Conservation (phyloP, 2,797 vertebrate species). For the Podarcis lilfordi region DNA sequence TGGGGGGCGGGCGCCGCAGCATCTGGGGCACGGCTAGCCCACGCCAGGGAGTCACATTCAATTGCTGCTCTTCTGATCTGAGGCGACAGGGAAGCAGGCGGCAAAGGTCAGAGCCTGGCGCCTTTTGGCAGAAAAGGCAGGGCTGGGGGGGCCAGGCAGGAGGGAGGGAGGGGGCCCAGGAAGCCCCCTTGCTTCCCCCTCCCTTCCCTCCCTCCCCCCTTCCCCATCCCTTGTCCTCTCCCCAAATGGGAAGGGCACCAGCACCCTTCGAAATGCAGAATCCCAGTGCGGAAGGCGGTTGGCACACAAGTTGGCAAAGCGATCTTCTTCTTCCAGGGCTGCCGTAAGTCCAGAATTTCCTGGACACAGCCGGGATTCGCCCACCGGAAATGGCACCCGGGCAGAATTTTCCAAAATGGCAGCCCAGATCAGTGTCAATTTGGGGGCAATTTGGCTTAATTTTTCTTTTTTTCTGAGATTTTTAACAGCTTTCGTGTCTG, state of each 20-base stretch:
- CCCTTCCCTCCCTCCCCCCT: too few species aligned
- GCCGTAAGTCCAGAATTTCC: too few species aligned
- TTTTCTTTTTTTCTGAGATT: too few species aligned
- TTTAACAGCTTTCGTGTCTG: too few species aligned
- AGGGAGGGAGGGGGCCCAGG: background rate
- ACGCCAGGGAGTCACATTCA: background rate
- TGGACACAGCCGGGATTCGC: too few species aligned
- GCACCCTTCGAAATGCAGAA: background rate
- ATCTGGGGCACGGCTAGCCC: background rate
- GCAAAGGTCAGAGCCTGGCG: conserved; percentile 24
- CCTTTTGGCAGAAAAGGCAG: background rate
- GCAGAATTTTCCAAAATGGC: too few species aligned
- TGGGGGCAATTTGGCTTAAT: too few species aligned
- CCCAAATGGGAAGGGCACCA: background rate
- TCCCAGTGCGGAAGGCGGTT: background rate
- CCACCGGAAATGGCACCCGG: background rate
- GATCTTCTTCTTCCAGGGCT: background rate
- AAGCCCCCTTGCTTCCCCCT: fast-evolving
- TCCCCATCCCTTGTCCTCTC: too few species aligned
- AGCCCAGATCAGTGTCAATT: background rate
- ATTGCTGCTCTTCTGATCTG: background rate
- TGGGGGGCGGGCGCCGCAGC: background rate
- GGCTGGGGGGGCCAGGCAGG: background rate
- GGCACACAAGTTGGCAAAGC: too few species aligned
- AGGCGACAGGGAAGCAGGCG: background rate